Base-by-base conservation (phyloP, 2,797 vertebrate species). In the Alexandromys oeconomus region DNA sequence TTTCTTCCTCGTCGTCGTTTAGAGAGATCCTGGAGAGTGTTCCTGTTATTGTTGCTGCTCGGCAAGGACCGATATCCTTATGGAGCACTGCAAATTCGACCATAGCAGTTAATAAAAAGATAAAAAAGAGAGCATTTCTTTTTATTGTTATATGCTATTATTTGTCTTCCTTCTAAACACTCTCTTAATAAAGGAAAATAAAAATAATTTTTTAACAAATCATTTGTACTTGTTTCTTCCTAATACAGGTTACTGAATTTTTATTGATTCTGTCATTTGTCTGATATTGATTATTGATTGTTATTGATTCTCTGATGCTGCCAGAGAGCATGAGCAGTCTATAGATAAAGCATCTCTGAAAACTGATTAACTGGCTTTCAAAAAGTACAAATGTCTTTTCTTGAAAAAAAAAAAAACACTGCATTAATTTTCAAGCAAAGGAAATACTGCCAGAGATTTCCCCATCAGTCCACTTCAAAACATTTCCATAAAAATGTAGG, bases 11-110 rank as follows among this genome's bases (percentile, higher is more conserved):
- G 73, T 99, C 99, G 84, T 99, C 99, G 6, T 99, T 99, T 76
- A 99, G 99, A 73, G 99, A 99, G 98, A 99, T 99, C 98, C 99
- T 99, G 79, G 99, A 99, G 57, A 99, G 99, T 1, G 99, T 99
- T 97, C 99, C 99, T 34, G 99, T 99, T 98, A 99, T 99, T 90
- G 99, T 99, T 95, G 99, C 99, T 31, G 99, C 99, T 89, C 99
- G 99, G 98, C 99, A 99, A 82, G 99, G 99, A 96, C 99, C 99
- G 97, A 99, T 99, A 98, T 99, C 99, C 98, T 99, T 99, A 98
- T 99, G 99, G 95, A 99, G 99, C 92, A 99, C 99, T 99, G 99
- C 92, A 87, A 98, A 98, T 96, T 76, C 94, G 86, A 98, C 95
- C 92, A 98, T 0, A 95, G 51, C 85, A 93, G 54, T 95, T 97